Evolutionary conservation across 1,140 invertebrate species (phyloP), one percentile per base, ranked within the genome.

Genomic region (Drosophila sulfurigaster): DNA sequence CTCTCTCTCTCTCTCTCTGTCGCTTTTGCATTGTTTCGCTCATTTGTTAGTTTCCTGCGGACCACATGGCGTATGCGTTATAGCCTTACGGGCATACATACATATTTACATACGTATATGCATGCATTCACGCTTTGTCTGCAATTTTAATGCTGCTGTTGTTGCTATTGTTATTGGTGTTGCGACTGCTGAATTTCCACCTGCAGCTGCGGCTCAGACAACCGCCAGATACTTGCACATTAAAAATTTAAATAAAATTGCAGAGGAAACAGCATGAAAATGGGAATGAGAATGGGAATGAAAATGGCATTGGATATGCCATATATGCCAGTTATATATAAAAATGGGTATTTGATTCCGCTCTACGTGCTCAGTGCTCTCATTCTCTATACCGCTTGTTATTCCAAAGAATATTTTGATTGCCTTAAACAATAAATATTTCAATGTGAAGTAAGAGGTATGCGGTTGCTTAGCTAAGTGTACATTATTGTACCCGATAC

Each of bases 241-340:
- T 88, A 88, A 88, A 83, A 83, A 88, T 88, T 89, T 70, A 88
- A 83, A 78, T 77, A 83, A 75, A 70, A 89, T 71, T 88, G 77
- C 80, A 87, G 82, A 45, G 59, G 56, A 49, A 66, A 62, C 30
- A 54, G 28, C 51, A 49, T 45, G 16, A 67, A 67, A 60, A 74
- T 43, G 25, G 20, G 43, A 41, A 49, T 32, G 48, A 35, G 20
- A 59, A 30, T 13, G 43, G 43, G 48, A 20, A 60, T 67, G 58
- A 41, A 71, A 60, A 15, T 49, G 46, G 10, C 11, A 65, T 59
- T 56, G 45, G 60, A 45, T 10, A 25, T 66, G 25, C 20, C 28
- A 60, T 60, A 48, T 60, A 48, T 58, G 38, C 35, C 35, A 38
- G 35, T 38, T 38, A 38, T 38, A 38, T 38, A 38, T 59, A 41